These are phyloP conservation scores for Callipepla squamata DNA, from an alignment of 2,113 vertebrate genomes.

Conservation along the genomic window DNA sequence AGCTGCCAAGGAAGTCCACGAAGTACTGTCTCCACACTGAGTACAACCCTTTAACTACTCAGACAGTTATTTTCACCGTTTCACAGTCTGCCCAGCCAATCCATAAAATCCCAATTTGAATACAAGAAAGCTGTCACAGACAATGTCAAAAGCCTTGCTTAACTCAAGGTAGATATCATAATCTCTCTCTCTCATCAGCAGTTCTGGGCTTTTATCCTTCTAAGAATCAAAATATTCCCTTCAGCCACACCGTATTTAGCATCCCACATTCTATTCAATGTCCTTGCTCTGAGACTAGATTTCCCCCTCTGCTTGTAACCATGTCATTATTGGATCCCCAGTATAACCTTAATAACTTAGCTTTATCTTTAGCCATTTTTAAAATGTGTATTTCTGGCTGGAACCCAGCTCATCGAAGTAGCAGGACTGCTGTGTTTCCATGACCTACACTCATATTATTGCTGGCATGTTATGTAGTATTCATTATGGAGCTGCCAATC, in stretches of 20 bases:
- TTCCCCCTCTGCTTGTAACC: not conserved
- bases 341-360: not conserved
- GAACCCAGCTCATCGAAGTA: not conserved
- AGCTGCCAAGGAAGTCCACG: too few species aligned
- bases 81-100: not conserved
- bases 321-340: not conserved
- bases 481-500: conserved; percentile 11
- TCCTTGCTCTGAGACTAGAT: not conserved
- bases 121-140: not conserved
- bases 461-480: not conserved
- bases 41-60: not conserved
- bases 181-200: not conserved
- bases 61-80: not conserved
- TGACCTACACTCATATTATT: not conserved
- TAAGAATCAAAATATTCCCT: conserved; percentile 26
- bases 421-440: not conserved
- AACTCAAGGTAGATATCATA: not conserved
- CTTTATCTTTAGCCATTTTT: not conserved
- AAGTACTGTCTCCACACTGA: too few species aligned
- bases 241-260: not conserved
- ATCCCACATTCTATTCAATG: not conserved
- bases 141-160: not conserved
- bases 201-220: not conserved
- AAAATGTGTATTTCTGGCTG: not conserved
- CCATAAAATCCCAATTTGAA: not conserved